Evolutionary conservation across 1,140 invertebrate genomes (phyloP), one percentile per base, ranked within the genome.

Genomic region (Drosophila miranda): DNA sequence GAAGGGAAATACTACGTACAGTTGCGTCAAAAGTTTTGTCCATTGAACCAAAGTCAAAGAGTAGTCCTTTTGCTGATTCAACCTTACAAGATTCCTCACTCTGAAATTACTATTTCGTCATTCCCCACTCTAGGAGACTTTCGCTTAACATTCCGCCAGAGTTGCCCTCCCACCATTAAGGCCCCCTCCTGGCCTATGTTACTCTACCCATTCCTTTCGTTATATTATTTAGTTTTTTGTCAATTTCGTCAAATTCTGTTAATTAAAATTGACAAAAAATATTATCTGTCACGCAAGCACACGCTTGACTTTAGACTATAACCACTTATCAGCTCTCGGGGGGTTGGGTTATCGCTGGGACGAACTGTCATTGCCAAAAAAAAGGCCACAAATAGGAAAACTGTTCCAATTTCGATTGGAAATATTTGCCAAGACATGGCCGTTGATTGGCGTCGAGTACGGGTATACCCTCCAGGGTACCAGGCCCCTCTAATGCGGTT

Each of bases 211-310:
- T 9, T 9, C 30, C 6, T 11, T 30, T 26, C 41, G 11, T 38
- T 38, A 11, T 13, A 13, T n/a, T 53, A 14, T 60, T 43, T 21
- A 44, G 56, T 69, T 59, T 58, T 16, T 53, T 41, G 44, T 41
- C 19, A 48, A 59, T 69, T 59, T 58, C 48, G 16, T 44, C 58
- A 64, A 81, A 62, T 81, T 82, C 52, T 34, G 19, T 78, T 82
- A 82, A 82, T 82, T 82, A 83, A 83, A 81, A 64, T 70, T 57
- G 64, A 46, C 51, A 30, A 58, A 71, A 79, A 67, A 44, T 46
- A 59, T 74, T 82, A 82, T 83, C 79, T 66, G 78, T 83, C 78
- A 82, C 79, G 79, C 79, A 51, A 82, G 21, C 30, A 2, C 49
- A 4, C 44, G 50, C 44, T 68, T 54, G 58, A 61, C 57, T 67